Base-by-base conservation (phyloP, 2,113 vertebrate species). In the Condylura cristata region DNA sequence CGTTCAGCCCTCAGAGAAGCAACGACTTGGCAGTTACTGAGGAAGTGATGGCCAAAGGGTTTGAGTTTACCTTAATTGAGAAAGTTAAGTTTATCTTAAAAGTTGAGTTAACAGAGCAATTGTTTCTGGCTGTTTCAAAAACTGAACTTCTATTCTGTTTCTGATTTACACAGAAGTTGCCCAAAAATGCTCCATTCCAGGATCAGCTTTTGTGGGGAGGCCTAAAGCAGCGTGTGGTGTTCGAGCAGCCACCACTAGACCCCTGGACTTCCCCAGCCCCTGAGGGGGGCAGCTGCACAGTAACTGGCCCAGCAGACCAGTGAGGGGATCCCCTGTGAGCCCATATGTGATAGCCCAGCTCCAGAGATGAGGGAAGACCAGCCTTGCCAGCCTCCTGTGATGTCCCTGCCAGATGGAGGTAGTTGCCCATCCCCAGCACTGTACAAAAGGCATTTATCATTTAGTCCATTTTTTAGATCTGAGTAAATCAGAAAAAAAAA, bases 101-200 rank as follows among this genome's bases (percentile, higher is more conserved):
- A 92, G 30, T 79, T 86, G 14, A 30, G 82, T 86, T 75, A 79
- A 92, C 85, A 48, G 28, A 44, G 95, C 97, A 7, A 41, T 63
- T 72, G 3, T 44, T 48, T 44, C 70, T 8, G 66, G 39, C 79
- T 22, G 4, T 32, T 71, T 89, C 24, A 14, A 46, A 22, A 58
- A 32, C 8, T 8, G 6, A 22, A 11, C 24, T 66, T 78, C 26
- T n/a, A 17, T 32, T 24, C 28, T 22, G 17, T 48, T 78, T 6
- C 41, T 14, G 8, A 28, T 48, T 71, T 34, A 53, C 28, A 26
- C 16, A 61, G 30, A 87, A 84, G 41, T 26, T 12, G 8, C 53
- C 9, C 39, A 6, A 61, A 60, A 60, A 20, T 20, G 4, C 8
- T 28, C 39, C 4, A 16, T 6, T n/a, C 65, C 6, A 4, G 2